These are phyloP conservation scores for Lycocorax pyrrhopterus DNA, from an alignment of 2,113 vertebrate genomes.

Conservation along the genomic window DNA sequence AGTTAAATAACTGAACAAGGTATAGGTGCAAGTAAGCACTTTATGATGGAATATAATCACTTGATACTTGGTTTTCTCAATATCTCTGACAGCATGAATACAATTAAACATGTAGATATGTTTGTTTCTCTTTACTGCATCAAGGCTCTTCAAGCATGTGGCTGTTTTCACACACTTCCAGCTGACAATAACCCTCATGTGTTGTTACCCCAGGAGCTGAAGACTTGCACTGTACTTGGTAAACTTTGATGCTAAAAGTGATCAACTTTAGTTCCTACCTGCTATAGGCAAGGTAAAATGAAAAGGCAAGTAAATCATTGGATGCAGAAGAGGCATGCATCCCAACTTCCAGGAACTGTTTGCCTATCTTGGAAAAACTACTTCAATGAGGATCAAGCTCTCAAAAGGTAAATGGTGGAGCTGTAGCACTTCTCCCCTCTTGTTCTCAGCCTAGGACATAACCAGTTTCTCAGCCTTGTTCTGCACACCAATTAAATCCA, in stretches of 20 bases:
- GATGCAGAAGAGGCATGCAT: background rate
- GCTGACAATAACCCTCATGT: background rate
- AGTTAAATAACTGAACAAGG: background rate
- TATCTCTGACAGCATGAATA: background rate
- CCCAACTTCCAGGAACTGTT: background rate
- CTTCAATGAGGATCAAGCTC: background rate
- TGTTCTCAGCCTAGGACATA: background rate
- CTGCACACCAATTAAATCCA: background rate
- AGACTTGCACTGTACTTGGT: background rate
- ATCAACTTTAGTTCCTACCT: background rate
- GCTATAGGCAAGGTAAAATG: background rate
- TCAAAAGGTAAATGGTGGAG: background rate
- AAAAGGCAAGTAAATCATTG: fast-evolving
- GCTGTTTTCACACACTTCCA: background rate
- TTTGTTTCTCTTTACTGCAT: background rate
- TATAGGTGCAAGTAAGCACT: background rate
- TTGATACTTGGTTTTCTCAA: background rate
- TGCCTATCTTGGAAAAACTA: background rate
- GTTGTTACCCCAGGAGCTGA: background rate
- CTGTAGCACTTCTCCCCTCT: background rate
- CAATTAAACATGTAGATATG: background rate
- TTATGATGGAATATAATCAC: background rate
- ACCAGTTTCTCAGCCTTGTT: background rate
- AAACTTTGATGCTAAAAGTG: background rate
- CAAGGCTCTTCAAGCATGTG: background rate